Conservation (phyloP, 2,888 invertebrate species). For the Cerastis rubricosa region DNA sequence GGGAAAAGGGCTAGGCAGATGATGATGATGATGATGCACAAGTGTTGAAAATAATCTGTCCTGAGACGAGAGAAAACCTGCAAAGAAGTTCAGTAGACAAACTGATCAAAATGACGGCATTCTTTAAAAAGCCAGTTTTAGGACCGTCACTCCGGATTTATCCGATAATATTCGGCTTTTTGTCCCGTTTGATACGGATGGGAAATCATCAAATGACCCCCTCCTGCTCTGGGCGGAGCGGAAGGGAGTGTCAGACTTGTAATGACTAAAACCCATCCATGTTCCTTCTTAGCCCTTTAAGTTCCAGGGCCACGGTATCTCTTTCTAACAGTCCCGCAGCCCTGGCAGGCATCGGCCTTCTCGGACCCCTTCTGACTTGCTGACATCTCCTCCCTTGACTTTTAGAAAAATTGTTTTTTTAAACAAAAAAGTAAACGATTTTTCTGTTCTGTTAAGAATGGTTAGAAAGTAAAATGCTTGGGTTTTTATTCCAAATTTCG, state of each 20-base stretch:
- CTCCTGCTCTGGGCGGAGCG: too few relatives aligned
- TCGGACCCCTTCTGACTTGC: too few relatives aligned
- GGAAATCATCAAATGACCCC: too few relatives aligned
- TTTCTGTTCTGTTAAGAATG: not conserved
- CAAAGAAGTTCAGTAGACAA: not conserved
- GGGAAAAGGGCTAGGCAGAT: too few relatives aligned
- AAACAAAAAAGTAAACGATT: not conserved
- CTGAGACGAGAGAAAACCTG: not conserved
- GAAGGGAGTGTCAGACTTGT: too few relatives aligned
- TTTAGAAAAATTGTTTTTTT: not conserved
- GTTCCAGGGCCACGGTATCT: too few relatives aligned
- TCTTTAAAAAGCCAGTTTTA: not conserved
- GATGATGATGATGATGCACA: too few relatives aligned
- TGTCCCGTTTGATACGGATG: not conserved
- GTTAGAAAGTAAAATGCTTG: not conserved
- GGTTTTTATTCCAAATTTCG: not conserved
- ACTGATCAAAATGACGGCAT: not conserved
- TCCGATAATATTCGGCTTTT: not conserved
- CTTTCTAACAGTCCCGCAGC: too few relatives aligned
- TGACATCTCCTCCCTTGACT: too few relatives aligned
- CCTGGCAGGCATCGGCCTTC: too few relatives aligned
- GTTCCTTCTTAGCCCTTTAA: too few relatives aligned
- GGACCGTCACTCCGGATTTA: not conserved
- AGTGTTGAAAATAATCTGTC: not conserved
- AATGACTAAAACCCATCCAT: too few relatives aligned